A percentile compares a stretch with the other conserved stretches of the same genome.
These are phyloP conservation scores for Chelmon rostratus DNA, from an alignment of 2,797 vertebrate species.

Conservation along the genomic window DNA sequence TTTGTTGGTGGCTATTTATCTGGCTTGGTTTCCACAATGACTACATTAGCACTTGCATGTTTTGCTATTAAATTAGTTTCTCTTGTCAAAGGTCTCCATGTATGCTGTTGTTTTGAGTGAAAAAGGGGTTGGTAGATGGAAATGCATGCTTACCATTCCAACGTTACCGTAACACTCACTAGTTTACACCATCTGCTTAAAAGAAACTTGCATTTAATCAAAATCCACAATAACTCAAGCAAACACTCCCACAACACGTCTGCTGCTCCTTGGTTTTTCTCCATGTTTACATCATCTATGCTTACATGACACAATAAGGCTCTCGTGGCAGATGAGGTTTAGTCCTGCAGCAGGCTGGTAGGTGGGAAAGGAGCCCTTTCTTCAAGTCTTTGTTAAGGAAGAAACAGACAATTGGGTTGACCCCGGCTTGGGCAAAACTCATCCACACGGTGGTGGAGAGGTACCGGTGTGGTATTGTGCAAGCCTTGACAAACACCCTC, in stretches of 20 bases:
- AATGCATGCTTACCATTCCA: constrained; percentile 60
- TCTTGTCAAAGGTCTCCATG: constrained; percentile 20
- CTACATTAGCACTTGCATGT: constrained; percentile 38
- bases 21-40: constrained; percentile 51
- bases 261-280: constrained; percentile 53
- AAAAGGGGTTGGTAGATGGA: constrained; percentile 35
- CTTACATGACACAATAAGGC: constrained; percentile 93
- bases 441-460: constrained; percentile 94
- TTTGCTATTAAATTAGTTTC: constrained; percentile 24
- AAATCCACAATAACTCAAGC: constrained; percentile 70
- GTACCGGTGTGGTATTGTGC: constrained; percentile 91
- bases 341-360: constrained; percentile 92
- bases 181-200: constrained; percentile 47
- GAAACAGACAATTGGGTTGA: constrained; percentile 94
- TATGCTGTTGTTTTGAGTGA: constrained; percentile 20
- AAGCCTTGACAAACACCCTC: constrained; percentile 94
- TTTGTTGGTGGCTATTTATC: constrained; percentile 33
- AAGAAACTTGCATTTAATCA: constrained; percentile 70
- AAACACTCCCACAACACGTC: constrained; percentile 49
- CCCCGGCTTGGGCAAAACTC: constrained; percentile 93
- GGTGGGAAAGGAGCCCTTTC: constrained; percentile 91
- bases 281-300: constrained; percentile 58
- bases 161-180: constrained; percentile 36
- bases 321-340: constrained; percentile 91
- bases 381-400: constrained; percentile 95